Conservation (phyloP, 1,140 invertebrate species). For the Papilio polytes region DNA sequence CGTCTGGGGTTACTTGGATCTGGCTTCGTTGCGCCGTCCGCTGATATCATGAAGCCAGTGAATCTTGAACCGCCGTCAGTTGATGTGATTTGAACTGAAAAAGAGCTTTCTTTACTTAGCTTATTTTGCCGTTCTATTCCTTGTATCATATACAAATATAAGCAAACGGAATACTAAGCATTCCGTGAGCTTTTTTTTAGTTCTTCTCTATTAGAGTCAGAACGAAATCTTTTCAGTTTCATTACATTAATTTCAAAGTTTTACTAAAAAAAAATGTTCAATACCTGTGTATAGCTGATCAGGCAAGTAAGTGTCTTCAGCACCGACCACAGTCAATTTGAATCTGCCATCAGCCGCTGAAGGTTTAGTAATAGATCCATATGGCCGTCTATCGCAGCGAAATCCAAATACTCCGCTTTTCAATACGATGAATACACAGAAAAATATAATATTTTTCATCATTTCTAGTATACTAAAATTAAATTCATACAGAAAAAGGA, state of each 20-base stretch:
- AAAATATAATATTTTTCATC: conserved; percentile 29
- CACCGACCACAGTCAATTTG: conserved; percentile 56
- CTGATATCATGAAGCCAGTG: conserved; percentile 72
- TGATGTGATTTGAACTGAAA: conserved; percentile 63
- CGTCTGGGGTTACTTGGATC: conserved; percentile 70
- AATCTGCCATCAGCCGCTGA: conserved; percentile 68
- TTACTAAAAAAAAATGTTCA: neutral
- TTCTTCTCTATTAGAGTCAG: too few species aligned
- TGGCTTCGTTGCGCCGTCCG: conserved; percentile 65
- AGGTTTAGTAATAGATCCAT: conserved; percentile 62
- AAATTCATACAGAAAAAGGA: neutral
- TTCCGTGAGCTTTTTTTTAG: too few species aligned
- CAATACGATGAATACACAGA: conserved; percentile 2
- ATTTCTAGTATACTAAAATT: conserved; percentile 41
- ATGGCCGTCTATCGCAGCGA: conserved; percentile 72
- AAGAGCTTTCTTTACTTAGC: neutral
- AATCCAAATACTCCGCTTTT: conserved; percentile 46
- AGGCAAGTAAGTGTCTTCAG: conserved; percentile 66
- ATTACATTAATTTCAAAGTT: neutral
- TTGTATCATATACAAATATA: too few species aligned
- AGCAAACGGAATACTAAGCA: too few species aligned
- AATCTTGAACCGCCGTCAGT: conserved; percentile 67
- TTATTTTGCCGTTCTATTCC: too few species aligned
- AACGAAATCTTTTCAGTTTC: too few species aligned
- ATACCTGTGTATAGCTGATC: conserved; percentile 71